Base-by-base conservation (phyloP, 2,888 invertebrate species). In the Ectemnius lituratus region DNA sequence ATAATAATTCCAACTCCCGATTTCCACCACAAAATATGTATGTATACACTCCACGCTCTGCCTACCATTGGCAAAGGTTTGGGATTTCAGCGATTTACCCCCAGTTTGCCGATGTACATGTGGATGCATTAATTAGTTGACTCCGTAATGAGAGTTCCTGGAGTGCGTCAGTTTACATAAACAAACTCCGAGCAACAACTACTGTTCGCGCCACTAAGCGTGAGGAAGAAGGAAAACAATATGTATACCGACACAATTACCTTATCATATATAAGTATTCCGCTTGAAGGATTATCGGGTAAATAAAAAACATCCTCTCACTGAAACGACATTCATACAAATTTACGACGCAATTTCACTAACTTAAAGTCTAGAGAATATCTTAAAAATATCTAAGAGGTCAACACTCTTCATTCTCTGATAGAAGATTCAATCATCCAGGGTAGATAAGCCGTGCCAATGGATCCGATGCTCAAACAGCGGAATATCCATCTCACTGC, bases 401-500 rank as follows among this genome's bases (percentile, higher is more conserved):
- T 37, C 11, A 59, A 59, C 28, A n/a, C 27, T 59, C 16, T 11
- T 20, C 4, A 23, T 3, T 2, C 18, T 1, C 27, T 11, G 47
- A 56, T 59, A 63, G 6, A 6, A 18, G 46, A 11, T 27, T 20
- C 45, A 45, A 27, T 14, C 4, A 46, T 46, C 46, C 56, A 49
- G 2, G 60, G 58, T 65, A 75, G 65, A 47, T 60, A 66, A 67
- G 62, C 27, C 68, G 27, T 63, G 60, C 59, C 64, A 52, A 70
- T 49, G 60, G 60, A 61, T 58, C 8, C 56, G 6, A 63, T 37
- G 11, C 57, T 60, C 61, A 27, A 37, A 49, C 67, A 11, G 56
- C 52, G 67, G 56, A 77, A 76, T 73, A 73, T 76, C 69, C 70
- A 69, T 47, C 64, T 63, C 18, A 58, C 52, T 81, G 77, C 81